Evolutionary conservation across 2,888 invertebrate species (phyloP).

Genomic region (Julus scanicus): DNA sequence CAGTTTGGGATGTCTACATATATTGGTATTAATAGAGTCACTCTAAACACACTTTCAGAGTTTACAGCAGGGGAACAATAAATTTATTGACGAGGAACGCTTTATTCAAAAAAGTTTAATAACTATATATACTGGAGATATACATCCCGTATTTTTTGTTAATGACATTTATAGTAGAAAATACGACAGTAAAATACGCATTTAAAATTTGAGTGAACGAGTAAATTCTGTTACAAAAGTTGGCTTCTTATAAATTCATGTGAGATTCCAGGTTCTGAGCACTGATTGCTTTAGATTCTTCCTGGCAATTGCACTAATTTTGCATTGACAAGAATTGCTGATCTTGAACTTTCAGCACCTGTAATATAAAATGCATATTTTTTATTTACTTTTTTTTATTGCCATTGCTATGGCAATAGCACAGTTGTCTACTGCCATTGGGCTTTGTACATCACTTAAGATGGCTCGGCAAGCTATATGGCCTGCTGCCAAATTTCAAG

Average conservation of each 20-base stretch:
- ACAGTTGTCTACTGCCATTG: too few relatives aligned
- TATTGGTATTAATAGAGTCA: too few relatives aligned
- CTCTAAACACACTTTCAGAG: too few relatives aligned
- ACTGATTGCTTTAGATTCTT: not conserved
- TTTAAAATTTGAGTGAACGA: not conserved
- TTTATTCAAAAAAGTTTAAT: not conserved
- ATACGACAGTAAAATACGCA: not conserved
- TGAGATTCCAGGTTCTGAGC: not conserved
- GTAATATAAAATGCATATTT: not conserved
- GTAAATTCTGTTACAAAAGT: not conserved
- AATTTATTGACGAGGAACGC: too few relatives aligned
- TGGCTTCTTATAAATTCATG: not conserved
- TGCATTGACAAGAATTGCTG: not conserved
- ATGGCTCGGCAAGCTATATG: too few relatives aligned
- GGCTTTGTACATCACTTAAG: too few relatives aligned
- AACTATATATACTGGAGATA: not conserved
- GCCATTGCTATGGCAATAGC: not conserved
- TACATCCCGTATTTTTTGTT: not conserved
- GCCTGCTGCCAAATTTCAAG: too few relatives aligned
- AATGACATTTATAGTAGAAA: constrained; percentile 36
- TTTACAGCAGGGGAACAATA: too few relatives aligned
- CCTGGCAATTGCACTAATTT: not conserved
- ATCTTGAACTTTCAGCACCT: not conserved
- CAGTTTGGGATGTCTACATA: too few relatives aligned
- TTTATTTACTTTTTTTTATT: not conserved